Evolutionary conservation across 2,888 invertebrate genomes (phyloP).

Genomic region (Calliopum simillimum): DNA sequence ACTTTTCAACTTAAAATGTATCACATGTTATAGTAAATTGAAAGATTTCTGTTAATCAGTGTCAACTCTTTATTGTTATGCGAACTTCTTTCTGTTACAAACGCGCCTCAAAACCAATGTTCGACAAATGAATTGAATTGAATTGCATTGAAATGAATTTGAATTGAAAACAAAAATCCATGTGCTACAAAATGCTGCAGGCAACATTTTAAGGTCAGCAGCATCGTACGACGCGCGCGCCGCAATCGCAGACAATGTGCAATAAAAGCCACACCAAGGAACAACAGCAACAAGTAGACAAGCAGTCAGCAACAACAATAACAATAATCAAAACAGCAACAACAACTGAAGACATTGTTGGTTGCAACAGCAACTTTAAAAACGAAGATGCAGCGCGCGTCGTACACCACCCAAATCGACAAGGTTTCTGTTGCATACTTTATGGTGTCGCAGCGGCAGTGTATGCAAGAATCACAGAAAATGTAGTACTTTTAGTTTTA

Average conservation of each 20-base stretch:
- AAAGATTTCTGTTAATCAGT: no score
- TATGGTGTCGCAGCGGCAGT: no score
- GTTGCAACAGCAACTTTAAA: no score
- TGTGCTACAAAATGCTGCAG: constrained; percentile 27
- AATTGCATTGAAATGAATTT: constrained; percentile 8
- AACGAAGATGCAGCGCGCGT: no score
- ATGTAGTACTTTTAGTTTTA: no score
- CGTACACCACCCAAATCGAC: no score
- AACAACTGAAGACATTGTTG: no score
- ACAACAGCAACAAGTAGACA: not conserved
- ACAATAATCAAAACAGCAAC: no score
- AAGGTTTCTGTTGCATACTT: no score
- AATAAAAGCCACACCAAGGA: constrained; percentile 30
- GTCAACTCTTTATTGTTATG: not conserved
- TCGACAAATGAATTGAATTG: not conserved
- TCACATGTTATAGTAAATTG: not conserved
- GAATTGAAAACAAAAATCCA: constrained; percentile 7
- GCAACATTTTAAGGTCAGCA: constrained; percentile 33
- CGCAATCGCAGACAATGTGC: constrained; percentile 21
- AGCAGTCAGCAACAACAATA: no score
- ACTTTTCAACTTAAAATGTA: not conserved
- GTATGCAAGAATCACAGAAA: no score
- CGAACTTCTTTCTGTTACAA: not conserved
- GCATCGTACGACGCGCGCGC: not conserved
- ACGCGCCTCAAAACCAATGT: constrained; percentile 17